Base-by-base conservation (phyloP, 2,113 vertebrate genomes). In the Prolemur simus region DNA sequence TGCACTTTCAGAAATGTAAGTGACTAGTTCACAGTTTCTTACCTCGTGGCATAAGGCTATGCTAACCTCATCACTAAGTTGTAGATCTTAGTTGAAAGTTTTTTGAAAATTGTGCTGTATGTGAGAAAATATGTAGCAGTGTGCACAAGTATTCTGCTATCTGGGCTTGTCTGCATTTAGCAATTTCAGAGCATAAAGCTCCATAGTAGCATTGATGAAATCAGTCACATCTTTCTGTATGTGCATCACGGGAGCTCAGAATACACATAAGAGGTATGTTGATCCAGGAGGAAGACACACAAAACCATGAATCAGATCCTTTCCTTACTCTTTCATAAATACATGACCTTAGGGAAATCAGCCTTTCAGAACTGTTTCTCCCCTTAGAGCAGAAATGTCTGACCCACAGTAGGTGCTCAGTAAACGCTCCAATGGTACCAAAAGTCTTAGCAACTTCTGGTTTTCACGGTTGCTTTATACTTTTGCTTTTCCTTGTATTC, bases 391-490 rank as follows among this genome's bases (percentile, higher is more conserved):
- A 86, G 54, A 39, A 93, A 84, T 77, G 56, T 78, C 60, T 64
- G 27, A n/a, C 23, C 34, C 37, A 37, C 42, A 20, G 34, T 52
- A 64, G 21, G 23, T 66, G 4, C 39, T 77, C 34, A 20, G 3
- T 58, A 66, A 27, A 73, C 68, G 13, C 17, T 69, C 45, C n/a
- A 52, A 0, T 88, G 34, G 47, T 47, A 49, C 18, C 11, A 29
- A 12, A 71, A 54, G 27, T 69, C 29, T 45, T 66, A 1, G 1
- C 32, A 52, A 29, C 63, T 92, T 92, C 5, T 52, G 11, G 9
- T 86, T 95, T n/a, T 91, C 37, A 66, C 10, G 78, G 25, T 64
- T 89, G 64, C 60, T 85, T 95, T 96, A 86, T 2, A 54, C 34
- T 45, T 92, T 5, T 66, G 56, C 58, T 37, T 96, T 78, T 90